Base-by-base conservation (phyloP, 53 echinoderm and acorn worm species). In the Apostichopus leukothele region DNA sequence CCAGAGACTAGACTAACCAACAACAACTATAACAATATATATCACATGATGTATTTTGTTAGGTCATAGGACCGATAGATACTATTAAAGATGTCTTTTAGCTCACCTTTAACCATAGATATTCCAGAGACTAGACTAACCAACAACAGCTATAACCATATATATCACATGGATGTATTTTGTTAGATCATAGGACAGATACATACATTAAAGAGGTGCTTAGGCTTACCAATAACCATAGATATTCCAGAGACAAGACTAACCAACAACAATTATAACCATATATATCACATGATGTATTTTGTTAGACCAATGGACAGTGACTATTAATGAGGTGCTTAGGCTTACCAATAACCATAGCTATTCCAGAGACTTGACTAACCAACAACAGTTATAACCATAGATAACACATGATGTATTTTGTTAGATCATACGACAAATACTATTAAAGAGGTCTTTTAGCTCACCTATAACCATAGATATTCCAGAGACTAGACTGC, bases 391-490 rank as follows among this genome's bases (percentile, higher is more conserved):
- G 88, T 75, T 95, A 39, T 39, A 39, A 39, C 39, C 39, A 39
- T 39, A 39, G 0, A 39, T 39, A 39, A 3, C 2, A 39, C 39
- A 39, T 3, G 39, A 25, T 25, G 25, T 25, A 25, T 25, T 1
- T 25, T 25, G 39, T 39, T 3, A 39, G 39, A 39, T 39, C 25
- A 25, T 25, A 1, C 25, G 0, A 25, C 25, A 39, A 3, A 39
- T 39, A 39, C 39, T 39, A 39, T 39, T 39, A 39, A 39, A 39
- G 0, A 73, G 8, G 73, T 16, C 39, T 39, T 39, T 39, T 39
- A 39, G 18, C 88, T 83, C 60, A 96, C 96, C 98, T 95, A 75
- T 98, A 91, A 22, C 98, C 98, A 66, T 98, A 98, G 92, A 98
- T 92, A 67, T 92, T 90, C 98, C 98, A 98, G 54, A 98, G 91